A percentile compares a stretch with the other conserved stretches of the same genome.
These are phyloP conservation scores for Thripadectes ignobilis DNA, from an alignment of 2,797 vertebrate species.

Conservation along the genomic window DNA sequence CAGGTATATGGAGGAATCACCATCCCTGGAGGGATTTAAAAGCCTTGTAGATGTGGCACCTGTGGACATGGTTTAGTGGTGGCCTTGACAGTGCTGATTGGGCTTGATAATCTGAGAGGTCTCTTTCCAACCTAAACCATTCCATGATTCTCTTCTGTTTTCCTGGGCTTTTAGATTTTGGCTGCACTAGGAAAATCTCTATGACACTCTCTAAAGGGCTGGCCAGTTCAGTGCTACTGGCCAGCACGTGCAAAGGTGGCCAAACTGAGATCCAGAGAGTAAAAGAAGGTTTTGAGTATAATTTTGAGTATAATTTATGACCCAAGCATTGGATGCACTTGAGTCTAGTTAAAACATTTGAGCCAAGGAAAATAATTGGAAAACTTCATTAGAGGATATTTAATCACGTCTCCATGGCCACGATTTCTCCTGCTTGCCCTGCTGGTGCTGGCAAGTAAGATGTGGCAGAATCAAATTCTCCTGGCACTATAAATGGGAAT, in stretches of 20 bases:
- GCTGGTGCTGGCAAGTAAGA: background rate
- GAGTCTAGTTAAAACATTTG: background rate
- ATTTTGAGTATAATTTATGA: background rate
- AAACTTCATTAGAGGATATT: background rate
- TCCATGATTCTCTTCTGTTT: background rate
- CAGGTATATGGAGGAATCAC: background rate
- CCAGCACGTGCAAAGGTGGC: background rate
- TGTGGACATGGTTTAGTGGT: background rate
- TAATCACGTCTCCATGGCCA: background rate
- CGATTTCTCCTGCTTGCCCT: rapidly evolving
- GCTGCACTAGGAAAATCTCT: background rate
- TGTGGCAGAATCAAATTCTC: background rate
- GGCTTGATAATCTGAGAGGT: background rate
- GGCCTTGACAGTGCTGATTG: background rate
- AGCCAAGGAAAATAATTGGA: background rate
- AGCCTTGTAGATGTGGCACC: background rate
- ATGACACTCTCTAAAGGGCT: background rate
- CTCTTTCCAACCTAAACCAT: background rate
- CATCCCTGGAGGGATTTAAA: background rate
- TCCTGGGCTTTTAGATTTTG: background rate
- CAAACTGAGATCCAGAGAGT: background rate
- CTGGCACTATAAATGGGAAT: background rate
- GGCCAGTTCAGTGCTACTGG: background rate
- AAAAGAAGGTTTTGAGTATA: background rate
- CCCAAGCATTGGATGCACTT: background rate